These are phyloP conservation scores for Phrynosoma platyrhinos DNA, from an alignment of 2,113 vertebrate genomes.

Conservation along the genomic window DNA sequence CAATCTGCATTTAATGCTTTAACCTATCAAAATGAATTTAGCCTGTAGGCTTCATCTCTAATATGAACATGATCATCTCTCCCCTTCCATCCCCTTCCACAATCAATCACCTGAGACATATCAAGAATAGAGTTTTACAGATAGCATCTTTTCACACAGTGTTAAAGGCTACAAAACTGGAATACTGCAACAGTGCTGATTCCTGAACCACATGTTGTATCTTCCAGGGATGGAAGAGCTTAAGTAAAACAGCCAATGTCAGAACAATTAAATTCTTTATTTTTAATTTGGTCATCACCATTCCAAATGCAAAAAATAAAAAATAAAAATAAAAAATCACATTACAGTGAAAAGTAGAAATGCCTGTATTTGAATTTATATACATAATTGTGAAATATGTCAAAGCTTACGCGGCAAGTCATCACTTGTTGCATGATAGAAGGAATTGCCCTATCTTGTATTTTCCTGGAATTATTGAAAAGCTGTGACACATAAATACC, in stretches of 20 bases:
- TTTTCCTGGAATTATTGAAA: slow-evolving; percentile 59
- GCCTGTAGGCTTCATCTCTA: neutral
- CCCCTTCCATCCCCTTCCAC: neutral
- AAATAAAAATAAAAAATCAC: neutral
- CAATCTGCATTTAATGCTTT: neutral
- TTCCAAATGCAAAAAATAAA: slow-evolving; percentile 29
- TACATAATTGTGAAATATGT: slow-evolving; percentile 34
- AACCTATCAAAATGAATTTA: neutral
- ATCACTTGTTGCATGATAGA: slow-evolving; percentile 37
- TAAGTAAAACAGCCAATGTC: neutral
- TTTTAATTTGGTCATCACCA: neutral
- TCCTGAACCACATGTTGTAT: neutral
- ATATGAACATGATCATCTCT: neutral
- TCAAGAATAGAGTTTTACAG: neutral
- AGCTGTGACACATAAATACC: slow-evolving; percentile 51
- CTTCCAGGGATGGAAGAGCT: neutral
- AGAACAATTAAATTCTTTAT: neutral
- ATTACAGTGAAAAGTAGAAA: slow-evolving; percentile 19
- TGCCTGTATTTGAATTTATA: slow-evolving; percentile 24
- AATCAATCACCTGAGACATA: neutral
- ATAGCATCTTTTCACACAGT: neutral
- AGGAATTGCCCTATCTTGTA: slow-evolving; percentile 43
- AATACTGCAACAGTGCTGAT: neutral
- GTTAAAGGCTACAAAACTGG: neutral
- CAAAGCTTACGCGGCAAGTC: slow-evolving; percentile 54